phyloP scores from a whole-genome alignment of 1,140 invertebrate species.

The Megalopta genalis region DNA sequence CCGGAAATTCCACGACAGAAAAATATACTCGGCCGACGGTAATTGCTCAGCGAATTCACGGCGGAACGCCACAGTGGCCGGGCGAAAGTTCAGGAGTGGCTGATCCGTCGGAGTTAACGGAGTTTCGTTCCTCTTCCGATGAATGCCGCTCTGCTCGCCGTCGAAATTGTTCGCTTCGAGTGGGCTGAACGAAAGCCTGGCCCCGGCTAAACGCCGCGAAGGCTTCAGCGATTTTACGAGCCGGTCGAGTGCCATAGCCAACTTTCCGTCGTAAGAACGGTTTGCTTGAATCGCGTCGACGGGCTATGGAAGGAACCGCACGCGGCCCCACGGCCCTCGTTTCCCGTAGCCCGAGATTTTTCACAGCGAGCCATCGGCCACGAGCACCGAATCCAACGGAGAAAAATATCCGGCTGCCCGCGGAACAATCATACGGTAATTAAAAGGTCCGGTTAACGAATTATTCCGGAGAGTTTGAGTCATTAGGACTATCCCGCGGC shows the following conservation, averaged over 20 bases:
- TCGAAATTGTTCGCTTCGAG: slow-evolving; percentile 42
- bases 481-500: not conserved
- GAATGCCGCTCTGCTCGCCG: slow-evolving; percentile 9
- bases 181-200: slow-evolving; percentile 5
- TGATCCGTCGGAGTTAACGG: slow-evolving; percentile 44
- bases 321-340: no score
- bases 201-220: not conserved
- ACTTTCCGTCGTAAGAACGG: slow-evolving; percentile 14
- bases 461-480: not conserved
- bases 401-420: not conserved
- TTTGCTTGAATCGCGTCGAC: slow-evolving; percentile 1
- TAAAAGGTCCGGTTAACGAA: slow-evolving; percentile 3
- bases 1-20: slow-evolving; percentile 1
- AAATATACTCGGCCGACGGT: slow-evolving; percentile 42
- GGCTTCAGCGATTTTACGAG: slow-evolving; percentile 1
- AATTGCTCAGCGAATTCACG: slow-evolving; percentile 22
- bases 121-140: slow-evolving; percentile 39
- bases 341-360: not conserved
- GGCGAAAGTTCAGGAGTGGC: slow-evolving; percentile 22
- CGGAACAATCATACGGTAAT: slow-evolving; percentile 9
- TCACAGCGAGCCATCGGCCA: not conserved
- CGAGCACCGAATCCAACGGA: not conserved
- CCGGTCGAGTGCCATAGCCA: slow-evolving; percentile 18
- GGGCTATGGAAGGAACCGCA: not conserved
- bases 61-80: slow-evolving; percentile 1